A percentile compares a stretch with the other conserved stretches of the same genome.
Conservation (phyloP, 2,888 invertebrate genomes). For the Epinotia brunnichana region DNA sequence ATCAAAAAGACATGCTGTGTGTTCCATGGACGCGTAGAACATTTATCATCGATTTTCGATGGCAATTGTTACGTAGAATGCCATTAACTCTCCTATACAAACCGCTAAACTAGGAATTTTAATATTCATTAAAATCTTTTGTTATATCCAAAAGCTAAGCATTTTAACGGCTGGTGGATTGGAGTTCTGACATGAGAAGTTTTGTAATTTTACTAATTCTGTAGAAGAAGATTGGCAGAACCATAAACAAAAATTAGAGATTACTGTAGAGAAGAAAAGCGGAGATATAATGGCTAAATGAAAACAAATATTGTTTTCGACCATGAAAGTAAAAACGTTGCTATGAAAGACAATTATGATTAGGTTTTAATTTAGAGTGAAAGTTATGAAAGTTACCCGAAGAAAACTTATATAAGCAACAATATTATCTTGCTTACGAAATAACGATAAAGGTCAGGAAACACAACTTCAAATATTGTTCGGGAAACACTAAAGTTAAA, state of each 20-base stretch:
- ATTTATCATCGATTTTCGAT: slow-evolving; percentile 12
- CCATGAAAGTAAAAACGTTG: too few relatives aligned
- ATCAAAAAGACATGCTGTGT: not conserved
- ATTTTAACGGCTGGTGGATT: slow-evolving; percentile 30
- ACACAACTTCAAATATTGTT: slow-evolving; percentile 18
- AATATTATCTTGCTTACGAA: not conserved
- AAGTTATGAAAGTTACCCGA: not conserved
- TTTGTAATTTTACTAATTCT: slow-evolving; percentile 18
- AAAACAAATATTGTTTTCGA: not conserved
- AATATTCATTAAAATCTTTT: slow-evolving; percentile 38
- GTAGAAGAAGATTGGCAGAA: slow-evolving; percentile 13
- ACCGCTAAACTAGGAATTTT: slow-evolving; percentile 18
- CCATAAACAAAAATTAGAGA: slow-evolving; percentile 27
- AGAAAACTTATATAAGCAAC: not conserved
- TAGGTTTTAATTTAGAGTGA: not conserved
- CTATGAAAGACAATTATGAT: too few relatives aligned
- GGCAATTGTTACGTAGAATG: slow-evolving; percentile 31
- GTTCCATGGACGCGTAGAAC: not conserved
- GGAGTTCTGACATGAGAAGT: not conserved
- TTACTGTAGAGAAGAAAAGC: not conserved
- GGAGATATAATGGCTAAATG: not conserved
- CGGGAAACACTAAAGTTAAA: slow-evolving; percentile 20
- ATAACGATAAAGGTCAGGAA: slow-evolving; percentile 8
- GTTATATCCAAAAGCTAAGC: slow-evolving; percentile 29
- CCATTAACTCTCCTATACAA: slow-evolving; percentile 18